Conservation (phyloP, 2,113 vertebrate genomes). For the Gallinago media region DNA sequence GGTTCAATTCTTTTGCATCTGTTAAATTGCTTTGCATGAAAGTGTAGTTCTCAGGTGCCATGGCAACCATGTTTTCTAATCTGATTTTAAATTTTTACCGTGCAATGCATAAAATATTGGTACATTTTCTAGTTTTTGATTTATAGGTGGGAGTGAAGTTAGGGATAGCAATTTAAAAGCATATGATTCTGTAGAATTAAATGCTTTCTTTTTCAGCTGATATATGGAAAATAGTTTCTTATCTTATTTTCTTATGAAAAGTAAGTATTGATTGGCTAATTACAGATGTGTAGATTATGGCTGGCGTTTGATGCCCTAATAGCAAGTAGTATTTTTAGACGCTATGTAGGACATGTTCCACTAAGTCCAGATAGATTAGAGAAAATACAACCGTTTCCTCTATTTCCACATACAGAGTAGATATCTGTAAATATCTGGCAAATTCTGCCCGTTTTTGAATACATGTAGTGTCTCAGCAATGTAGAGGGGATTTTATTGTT, state of each 20-base stretch:
- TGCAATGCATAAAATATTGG: slow-evolving; percentile 34
- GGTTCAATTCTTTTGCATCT: slow-evolving; percentile 55
- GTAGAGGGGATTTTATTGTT: neutral
- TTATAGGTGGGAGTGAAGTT: slow-evolving; percentile 51
- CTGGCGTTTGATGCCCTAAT: neutral
- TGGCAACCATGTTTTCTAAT: slow-evolving; percentile 71
- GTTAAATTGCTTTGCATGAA: slow-evolving; percentile 74
- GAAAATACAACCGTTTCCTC: neutral
- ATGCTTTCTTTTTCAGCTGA: neutral
- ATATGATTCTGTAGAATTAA: neutral
- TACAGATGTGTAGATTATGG: neutral
- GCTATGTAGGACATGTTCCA: neutral
- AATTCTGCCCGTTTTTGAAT: neutral
- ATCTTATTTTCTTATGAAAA: neutral
- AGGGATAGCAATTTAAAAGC: neutral
- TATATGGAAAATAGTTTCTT: neutral
- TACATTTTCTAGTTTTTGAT: slow-evolving; percentile 43
- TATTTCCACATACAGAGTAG: neutral
- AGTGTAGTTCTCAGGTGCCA: slow-evolving; percentile 60
- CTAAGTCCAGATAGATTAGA: neutral
- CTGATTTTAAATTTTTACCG: slow-evolving; percentile 63
- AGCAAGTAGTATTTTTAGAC: neutral
- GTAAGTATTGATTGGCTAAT: neutral
- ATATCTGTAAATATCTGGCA: neutral
- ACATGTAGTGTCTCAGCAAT: neutral